These are phyloP conservation scores for Stenopsyche tienmushanensis DNA, from an alignment of 1,140 invertebrate species.

Conservation along the genomic window DNA sequence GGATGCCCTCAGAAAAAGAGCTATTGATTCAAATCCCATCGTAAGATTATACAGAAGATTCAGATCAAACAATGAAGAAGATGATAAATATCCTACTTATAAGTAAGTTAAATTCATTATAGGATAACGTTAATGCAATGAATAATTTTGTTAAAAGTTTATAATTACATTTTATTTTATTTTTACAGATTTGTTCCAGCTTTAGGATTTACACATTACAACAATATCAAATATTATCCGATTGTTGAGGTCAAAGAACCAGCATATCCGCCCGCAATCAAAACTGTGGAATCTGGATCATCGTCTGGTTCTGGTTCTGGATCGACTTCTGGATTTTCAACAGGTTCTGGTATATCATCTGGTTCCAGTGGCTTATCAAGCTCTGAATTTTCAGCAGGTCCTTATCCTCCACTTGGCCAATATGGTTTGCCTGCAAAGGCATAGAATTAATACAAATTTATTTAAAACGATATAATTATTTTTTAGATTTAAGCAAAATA, in stretches of 20 bases:
- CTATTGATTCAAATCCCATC: too few species aligned
- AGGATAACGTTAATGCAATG: too few species aligned
- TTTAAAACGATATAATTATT: not conserved
- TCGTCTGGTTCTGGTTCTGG: not conserved
- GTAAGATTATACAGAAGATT: too few species aligned
- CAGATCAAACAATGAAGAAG: too few species aligned
- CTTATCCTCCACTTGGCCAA: not conserved
- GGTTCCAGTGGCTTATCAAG: not conserved
- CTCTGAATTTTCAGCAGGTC: not conserved
- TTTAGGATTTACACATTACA: constrained; percentile 17
- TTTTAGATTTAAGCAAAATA: too few species aligned
- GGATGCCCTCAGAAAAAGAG: too few species aligned
- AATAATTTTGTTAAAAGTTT: too few species aligned
- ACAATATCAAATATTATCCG: constrained; percentile 7
- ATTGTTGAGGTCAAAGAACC: too few species aligned
- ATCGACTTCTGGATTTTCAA: not conserved
- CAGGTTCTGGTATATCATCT: not conserved
- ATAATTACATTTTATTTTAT: not conserved
- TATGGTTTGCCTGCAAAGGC: not conserved
- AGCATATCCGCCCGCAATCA: too few species aligned
- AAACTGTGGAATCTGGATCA: not conserved
- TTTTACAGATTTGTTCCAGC: constrained; percentile 3
- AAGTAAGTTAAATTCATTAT: too few species aligned
- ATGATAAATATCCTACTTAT: too few species aligned
- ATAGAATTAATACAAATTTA: not conserved